Base-by-base conservation (phyloP, 2,797 vertebrate genomes). In the Phylloscopus collybita region DNA sequence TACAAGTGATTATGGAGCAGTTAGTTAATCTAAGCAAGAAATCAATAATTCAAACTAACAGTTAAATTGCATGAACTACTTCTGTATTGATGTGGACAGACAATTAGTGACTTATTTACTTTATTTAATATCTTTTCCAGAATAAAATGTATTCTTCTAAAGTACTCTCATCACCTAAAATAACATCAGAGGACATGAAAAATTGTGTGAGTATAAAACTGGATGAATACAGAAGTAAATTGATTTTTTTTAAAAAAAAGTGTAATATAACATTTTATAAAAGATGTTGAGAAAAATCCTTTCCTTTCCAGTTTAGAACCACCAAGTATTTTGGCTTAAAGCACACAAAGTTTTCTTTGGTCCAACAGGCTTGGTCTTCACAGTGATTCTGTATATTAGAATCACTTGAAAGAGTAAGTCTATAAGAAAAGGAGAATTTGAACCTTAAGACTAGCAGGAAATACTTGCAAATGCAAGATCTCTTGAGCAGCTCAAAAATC, bases 11-110 rank as follows among this genome's bases (percentile, higher is more conserved):
- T 96, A 94, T 92, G 40, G 66, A 97, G 47, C 86, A 96, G 79
- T 86, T 97, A 88, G 62, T 95, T 97, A 97, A 97, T 80, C 83
- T 94, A 97, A 96, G 94, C 62, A 97, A 96, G 56, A 96, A 97
- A 97, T 97, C 93, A 97, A 94, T 97, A 96, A 97, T 95, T 97
- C 88, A 97, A 96, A 91, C 51, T 87, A 93, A 85, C 74, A 96
- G 96, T 94, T 96, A 96, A 96, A 96, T 92, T 94, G 90, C 81
- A 94, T 93, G 38, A 84, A 53, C 94, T 95, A 40, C 17, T 92
- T 91, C 61, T 21, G 5, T 59, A 91, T 88, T 91, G 94, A 74
- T 60, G n/a, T 86, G 25, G 44, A 86, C 30, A 65, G 36, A 83
- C 11, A 90, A 74, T 92, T 86, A 92, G 70, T 62, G 47, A 73